Conservation (phyloP, 2,888 invertebrate species). For the Drosophila lacicola region DNA sequence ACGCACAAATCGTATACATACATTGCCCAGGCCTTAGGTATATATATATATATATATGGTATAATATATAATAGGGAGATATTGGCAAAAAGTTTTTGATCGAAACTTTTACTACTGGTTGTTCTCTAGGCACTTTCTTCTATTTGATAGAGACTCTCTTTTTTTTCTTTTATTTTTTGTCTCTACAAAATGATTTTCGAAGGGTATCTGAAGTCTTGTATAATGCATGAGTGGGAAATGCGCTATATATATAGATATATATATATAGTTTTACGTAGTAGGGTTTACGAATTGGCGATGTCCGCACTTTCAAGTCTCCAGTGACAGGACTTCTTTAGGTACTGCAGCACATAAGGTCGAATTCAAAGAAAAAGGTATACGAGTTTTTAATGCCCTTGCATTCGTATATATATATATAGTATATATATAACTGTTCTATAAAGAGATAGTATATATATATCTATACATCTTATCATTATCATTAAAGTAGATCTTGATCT, state of each 20-base stretch:
- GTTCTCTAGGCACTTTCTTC: slow-evolving; percentile 71
- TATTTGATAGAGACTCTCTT: slow-evolving; percentile 31
- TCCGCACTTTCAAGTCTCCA: slow-evolving; percentile 28
- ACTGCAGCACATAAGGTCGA: slow-evolving; percentile 65
- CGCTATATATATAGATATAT: background rate
- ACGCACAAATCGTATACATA: slow-evolving; percentile 50
- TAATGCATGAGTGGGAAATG: slow-evolving; percentile 2
- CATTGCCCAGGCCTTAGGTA: slow-evolving; percentile 43
- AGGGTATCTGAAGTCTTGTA: slow-evolving; percentile 1
- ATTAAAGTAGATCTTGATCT: background rate
- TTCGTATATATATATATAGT: no score
- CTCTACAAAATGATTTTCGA: slow-evolving; percentile 24
- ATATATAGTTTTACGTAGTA: slow-evolving; percentile 5
- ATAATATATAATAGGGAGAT: slow-evolving; percentile 10
- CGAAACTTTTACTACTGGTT: slow-evolving; percentile 41
- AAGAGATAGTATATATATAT: background rate
- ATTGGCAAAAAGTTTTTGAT: slow-evolving; percentile 23
- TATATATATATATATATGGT: background rate
- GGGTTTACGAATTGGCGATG: slow-evolving; percentile 49
- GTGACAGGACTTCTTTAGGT: slow-evolving; percentile 50
- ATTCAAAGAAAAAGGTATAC: slow-evolving; percentile 17
- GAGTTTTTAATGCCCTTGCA: slow-evolving; percentile 1
- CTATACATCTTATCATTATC: no score
- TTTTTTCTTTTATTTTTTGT: background rate
- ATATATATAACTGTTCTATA: no score